Conservation (phyloP, 2,113 vertebrate genomes). For the Cochlearius cochlearius region DNA sequence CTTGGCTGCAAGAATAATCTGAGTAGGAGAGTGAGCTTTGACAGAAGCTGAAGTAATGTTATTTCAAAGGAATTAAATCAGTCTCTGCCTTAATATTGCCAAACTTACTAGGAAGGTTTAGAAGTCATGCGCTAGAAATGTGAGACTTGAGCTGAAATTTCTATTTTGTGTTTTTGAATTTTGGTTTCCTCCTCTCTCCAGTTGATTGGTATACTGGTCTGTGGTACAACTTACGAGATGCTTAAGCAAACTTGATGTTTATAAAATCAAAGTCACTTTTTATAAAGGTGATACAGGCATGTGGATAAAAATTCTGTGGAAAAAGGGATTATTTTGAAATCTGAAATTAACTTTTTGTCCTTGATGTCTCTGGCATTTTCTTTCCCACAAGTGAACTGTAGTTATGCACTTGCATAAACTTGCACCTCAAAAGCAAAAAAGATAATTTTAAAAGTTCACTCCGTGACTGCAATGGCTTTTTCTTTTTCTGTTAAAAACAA, state of each 20-base stretch:
- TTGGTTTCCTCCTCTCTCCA: background rate
- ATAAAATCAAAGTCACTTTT: background rate
- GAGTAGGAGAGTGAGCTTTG: background rate
- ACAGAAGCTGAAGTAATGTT: constrained; percentile 33
- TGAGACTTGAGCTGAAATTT: background rate
- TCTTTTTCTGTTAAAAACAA: background rate
- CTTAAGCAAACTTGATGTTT: background rate
- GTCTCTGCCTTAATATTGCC: background rate
- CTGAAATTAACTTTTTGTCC: background rate
- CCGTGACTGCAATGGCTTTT: background rate
- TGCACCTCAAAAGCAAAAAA: background rate
- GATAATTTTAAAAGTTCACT: background rate
- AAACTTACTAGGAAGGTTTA: background rate
- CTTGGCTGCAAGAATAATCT: background rate
- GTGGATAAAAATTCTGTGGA: background rate
- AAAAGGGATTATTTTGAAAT: background rate
- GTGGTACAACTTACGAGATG: background rate
- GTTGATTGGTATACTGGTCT: background rate
- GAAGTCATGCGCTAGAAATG: background rate
- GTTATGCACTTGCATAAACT: background rate
- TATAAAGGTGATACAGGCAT: background rate
- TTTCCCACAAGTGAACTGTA: background rate
- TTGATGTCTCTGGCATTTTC: background rate
- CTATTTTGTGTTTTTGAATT: background rate
- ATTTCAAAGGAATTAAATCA: background rate